phyloP scores from a whole-genome alignment of 2,113 vertebrate genomes.

The Spizaetus ornatus region DNA sequence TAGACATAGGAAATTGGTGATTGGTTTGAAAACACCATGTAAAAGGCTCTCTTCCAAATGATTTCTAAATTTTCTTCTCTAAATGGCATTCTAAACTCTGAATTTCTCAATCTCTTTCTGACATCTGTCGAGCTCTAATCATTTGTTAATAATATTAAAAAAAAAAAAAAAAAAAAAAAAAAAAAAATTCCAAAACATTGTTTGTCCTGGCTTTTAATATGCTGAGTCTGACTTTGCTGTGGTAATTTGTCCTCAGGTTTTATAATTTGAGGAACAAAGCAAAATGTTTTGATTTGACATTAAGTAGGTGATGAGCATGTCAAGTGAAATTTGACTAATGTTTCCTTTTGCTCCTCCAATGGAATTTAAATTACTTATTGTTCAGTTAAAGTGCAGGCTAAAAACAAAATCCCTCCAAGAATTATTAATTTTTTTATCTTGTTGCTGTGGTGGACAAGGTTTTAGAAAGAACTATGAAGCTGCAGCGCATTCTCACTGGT shows the following conservation, averaged over 20 bases:
- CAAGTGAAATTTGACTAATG: background rate
- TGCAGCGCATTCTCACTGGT: accelerated
- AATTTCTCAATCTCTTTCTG: background rate
- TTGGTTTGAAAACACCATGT: background rate
- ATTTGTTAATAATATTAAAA: background rate
- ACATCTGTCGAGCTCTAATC: background rate
- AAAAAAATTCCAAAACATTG: background rate
- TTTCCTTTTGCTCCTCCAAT: background rate
- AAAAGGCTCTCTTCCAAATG: background rate
- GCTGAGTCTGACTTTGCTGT: background rate
- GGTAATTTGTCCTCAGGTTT: background rate
- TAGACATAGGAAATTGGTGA: background rate
- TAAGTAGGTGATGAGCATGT: background rate
- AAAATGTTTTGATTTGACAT: background rate
- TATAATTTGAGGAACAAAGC: background rate
- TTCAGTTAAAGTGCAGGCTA: background rate
- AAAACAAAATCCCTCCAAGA: background rate
- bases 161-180: background rate
- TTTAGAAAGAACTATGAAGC: background rate
- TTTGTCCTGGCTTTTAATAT: background rate
- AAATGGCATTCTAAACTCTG: background rate
- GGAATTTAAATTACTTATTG: background rate
- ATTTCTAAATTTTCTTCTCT: background rate
- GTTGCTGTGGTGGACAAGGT: background rate
- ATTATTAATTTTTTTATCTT: background rate